Conservation (phyloP, 2,888 invertebrate species). For the Caenorhabditis japonica region DNA sequence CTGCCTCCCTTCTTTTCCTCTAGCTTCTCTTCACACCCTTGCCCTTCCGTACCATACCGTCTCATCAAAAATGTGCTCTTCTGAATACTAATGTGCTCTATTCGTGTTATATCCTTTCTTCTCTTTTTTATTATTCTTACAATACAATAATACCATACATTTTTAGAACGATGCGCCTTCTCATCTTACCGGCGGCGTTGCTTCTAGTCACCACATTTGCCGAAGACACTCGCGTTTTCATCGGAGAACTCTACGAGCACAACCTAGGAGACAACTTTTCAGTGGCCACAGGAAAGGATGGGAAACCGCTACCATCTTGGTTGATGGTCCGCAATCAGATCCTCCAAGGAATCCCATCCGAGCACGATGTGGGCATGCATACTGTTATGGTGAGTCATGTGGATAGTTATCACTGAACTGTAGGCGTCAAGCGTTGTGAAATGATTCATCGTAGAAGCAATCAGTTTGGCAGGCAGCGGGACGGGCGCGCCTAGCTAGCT, state of each 20-base stretch:
- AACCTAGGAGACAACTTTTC: conserved; percentile 30
- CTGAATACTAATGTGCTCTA: conserved; percentile 15
- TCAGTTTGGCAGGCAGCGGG: background rate
- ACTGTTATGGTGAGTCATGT: conserved; percentile 75
- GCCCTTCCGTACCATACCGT: conserved; percentile 11
- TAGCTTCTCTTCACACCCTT: conserved; percentile 5
- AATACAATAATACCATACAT: conserved; percentile 2
- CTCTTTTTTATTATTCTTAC: background rate
- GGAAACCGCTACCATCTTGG: conserved; percentile 77
- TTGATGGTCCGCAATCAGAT: conserved; percentile 58
- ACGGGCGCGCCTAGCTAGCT: no score
- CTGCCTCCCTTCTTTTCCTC: conserved; percentile 21
- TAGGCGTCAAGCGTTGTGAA: no score
- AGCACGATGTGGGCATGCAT: conserved; percentile 82
- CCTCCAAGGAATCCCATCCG: conserved; percentile 65
- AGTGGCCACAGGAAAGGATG: conserved; percentile 26
- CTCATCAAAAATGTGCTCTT: conserved; percentile 9
- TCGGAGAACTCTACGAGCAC: conserved; percentile 48
- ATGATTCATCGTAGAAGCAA: background rate
- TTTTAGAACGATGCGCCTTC: conserved; percentile 20
- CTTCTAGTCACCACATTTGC: conserved; percentile 27
- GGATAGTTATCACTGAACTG: no score
- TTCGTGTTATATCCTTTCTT: conserved; percentile 13
- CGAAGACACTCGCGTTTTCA: conserved; percentile 21
- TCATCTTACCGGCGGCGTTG: conserved; percentile 9